phyloP scores from a whole-genome alignment of 2,113 vertebrate species.

The Ibidorhyncha struthersii region DNA sequence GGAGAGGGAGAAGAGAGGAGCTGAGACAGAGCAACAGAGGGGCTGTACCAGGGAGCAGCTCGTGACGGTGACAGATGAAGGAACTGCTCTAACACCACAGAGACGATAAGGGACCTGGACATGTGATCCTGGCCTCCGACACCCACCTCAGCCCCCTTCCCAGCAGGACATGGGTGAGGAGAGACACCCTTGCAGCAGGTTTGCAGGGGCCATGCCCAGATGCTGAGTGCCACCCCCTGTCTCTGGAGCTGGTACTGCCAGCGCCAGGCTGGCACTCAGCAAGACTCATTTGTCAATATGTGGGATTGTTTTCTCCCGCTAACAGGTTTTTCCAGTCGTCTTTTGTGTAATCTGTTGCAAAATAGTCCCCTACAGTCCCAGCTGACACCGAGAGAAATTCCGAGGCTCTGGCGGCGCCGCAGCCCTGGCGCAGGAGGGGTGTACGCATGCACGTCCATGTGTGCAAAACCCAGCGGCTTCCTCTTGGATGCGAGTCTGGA shows the following conservation, averaged over 20 bases:
- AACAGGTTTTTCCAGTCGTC: conserved; percentile 60
- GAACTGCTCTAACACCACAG: neutral
- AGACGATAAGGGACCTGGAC: neutral
- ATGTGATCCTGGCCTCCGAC: fast-evolving
- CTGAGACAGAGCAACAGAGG: neutral
- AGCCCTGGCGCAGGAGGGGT: neutral
- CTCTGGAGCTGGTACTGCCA: neutral
- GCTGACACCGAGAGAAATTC: neutral
- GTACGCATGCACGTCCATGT: fast-evolving
- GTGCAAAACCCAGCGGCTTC: neutral
- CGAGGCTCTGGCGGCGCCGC: fast-evolving
- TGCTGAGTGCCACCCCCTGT: neutral
- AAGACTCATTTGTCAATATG: neutral
- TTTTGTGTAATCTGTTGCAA: neutral
- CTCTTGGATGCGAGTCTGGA: fast-evolving
- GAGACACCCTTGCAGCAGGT: neutral
- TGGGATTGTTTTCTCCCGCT: neutral
- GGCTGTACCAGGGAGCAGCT: fast-evolving
- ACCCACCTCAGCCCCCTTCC: neutral
- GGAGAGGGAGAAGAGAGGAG: neutral
- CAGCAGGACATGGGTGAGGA: neutral
- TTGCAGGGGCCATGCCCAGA: neutral
- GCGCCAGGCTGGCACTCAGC: neutral
- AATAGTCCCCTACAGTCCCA: neutral
- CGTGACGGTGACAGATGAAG: neutral